Percentiles rank a stretch among this genome's conserved stretches.
phyloP scores from a whole-genome alignment of 2,113 vertebrate genomes.

The Mustela lutreola region DNA sequence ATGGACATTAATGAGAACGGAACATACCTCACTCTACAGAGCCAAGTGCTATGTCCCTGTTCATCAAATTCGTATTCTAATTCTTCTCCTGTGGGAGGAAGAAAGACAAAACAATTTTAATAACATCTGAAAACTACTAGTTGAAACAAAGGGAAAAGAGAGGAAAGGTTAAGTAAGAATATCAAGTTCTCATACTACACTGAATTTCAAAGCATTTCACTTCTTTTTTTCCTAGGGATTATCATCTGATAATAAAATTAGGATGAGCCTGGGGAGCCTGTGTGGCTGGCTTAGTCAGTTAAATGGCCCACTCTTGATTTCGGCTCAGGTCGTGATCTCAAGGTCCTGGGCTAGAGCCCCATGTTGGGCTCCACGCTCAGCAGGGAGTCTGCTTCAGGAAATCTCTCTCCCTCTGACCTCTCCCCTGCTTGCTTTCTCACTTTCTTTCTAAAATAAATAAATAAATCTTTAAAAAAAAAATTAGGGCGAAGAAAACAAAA shows the following conservation, averaged over 20 bases:
- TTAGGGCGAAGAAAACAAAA: conserved; percentile 23
- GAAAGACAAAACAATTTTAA: conserved; percentile 58
- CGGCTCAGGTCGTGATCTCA: neutral
- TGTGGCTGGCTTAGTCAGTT: neutral
- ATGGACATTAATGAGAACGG: conserved; percentile 14
- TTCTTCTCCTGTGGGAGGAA: conserved; percentile 92
- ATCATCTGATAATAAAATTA: conserved; percentile 44
- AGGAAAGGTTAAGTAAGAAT: neutral
- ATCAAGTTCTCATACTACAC: neutral
- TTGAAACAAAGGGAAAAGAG: conserved; percentile 39
- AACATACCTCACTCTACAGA: conserved; percentile 96
- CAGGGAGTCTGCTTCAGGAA: neutral
- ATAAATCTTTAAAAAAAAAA: neutral
- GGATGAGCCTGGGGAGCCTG: neutral
- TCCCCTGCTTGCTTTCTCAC: neutral
- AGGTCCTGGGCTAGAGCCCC: neutral
- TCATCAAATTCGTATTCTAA: conserved; percentile 98
- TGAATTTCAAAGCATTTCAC: conserved; percentile 39
- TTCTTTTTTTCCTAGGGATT: neutral
- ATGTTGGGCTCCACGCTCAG: neutral
- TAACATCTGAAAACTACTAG: conserved; percentile 51
- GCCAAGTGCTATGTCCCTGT: conserved; percentile 94
- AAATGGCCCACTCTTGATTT: neutral
- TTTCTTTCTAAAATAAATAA: neutral
- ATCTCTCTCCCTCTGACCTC: neutral